Conservation (phyloP, 2,113 vertebrate species). For the Aramus guarauna region DNA sequence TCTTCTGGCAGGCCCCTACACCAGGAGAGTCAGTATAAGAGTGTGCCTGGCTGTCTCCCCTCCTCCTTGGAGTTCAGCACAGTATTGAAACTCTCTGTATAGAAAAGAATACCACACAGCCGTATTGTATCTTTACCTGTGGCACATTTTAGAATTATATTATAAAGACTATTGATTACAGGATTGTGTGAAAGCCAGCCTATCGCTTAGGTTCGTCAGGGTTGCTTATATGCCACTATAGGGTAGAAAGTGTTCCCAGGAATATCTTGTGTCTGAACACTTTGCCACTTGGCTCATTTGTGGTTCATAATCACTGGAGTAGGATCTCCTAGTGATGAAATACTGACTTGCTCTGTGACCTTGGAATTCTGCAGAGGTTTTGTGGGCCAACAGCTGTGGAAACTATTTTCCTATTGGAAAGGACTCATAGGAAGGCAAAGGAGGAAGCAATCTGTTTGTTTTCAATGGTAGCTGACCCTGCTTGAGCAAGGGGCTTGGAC, state of each 20-base stretch:
- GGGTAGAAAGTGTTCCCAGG: background rate
- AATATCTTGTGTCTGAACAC: background rate
- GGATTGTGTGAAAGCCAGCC: background rate
- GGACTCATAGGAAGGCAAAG: background rate
- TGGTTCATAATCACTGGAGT: background rate
- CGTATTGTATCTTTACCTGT: background rate
- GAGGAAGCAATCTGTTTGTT: constrained; percentile 8
- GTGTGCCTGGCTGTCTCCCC: background rate
- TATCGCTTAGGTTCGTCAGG: background rate
- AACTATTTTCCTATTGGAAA: constrained; percentile 30
- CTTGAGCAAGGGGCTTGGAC: background rate
- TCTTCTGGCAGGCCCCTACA: background rate
- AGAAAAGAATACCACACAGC: background rate
- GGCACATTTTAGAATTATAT: background rate
- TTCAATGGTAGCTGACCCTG: background rate
- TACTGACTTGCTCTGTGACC: background rate
- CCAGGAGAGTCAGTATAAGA: background rate
- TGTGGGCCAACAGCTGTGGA: constrained; percentile 10
- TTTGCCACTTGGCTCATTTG: background rate
- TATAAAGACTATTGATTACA: background rate
- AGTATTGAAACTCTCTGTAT: background rate
- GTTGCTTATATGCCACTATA: background rate
- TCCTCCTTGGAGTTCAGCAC: background rate
- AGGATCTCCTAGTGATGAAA: constrained; percentile 8
- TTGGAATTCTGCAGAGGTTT: background rate